These are phyloP conservation scores for Melanostoma mellinum DNA, from an alignment of 2,888 invertebrate genomes.

Conservation along the genomic window DNA sequence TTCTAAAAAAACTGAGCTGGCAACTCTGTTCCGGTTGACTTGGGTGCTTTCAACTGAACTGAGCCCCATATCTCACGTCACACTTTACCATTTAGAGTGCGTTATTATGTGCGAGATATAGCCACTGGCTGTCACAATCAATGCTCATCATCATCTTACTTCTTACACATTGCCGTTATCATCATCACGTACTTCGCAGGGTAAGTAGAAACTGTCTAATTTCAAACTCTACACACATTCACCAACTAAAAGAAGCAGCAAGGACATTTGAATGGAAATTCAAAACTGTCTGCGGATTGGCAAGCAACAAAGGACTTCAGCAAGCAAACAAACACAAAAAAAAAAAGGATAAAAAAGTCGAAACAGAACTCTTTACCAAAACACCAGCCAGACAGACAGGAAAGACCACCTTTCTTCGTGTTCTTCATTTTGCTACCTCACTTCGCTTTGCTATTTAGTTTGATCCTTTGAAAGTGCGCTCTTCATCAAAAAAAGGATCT, in stretches of 20 bases:
- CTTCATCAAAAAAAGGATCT: conserved; percentile 63
- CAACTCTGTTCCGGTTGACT: conserved; percentile 20
- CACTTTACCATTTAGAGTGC: conserved; percentile 44
- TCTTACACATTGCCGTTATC: conserved; percentile 17
- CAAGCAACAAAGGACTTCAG: not conserved
- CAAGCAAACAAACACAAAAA: not conserved
- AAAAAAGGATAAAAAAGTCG: conserved; percentile 12
- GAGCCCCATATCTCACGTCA: conserved; percentile 34
- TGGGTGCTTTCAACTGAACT: not conserved
- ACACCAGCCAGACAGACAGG: conserved; percentile 51
- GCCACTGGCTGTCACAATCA: conserved; percentile 11
- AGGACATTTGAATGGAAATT: conserved; percentile 50
- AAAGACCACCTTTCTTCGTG: conserved; percentile 4
- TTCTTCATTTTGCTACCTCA: not conserved
- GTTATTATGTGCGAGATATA: conserved; percentile 45
- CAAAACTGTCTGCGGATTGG: conserved; percentile 10
- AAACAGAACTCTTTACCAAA: conserved; percentile 20
- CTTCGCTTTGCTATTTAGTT: conserved; percentile 19
- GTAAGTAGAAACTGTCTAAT: conserved; percentile 67
- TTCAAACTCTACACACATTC: conserved; percentile 46
- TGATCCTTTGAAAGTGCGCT: conserved; percentile 59
- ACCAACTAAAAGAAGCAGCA: conserved; percentile 5
- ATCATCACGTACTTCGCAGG: conserved; percentile 56
- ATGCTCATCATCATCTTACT: conserved; percentile 21
- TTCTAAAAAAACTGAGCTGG: conserved; percentile 7